Conservation (phyloP, 2,888 invertebrate genomes). For the Pristionchus exspectatus region DNA sequence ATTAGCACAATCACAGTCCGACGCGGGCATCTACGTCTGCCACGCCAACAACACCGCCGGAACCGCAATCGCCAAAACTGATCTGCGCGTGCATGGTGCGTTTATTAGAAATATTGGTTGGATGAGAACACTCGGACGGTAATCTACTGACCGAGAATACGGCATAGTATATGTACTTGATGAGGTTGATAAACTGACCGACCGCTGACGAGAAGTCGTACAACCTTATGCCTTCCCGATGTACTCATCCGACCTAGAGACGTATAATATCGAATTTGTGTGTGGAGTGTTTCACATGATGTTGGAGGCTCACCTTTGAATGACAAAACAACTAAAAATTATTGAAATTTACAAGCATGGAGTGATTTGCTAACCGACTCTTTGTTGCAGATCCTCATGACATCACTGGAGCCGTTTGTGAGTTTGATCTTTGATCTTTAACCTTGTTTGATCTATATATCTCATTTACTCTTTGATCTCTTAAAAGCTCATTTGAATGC, state of each 20-base stretch:
- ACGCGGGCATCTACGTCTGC: slow-evolving; percentile 65
- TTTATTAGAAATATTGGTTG: too few species aligned
- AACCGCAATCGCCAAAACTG: slow-evolving; percentile 57
- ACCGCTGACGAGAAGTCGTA: too few species aligned
- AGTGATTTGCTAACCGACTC: not conserved
- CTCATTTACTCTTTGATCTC: not conserved
- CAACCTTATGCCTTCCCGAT: too few species aligned
- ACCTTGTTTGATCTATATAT: not conserved
- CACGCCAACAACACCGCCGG: slow-evolving; percentile 62
- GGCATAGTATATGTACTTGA: too few species aligned
- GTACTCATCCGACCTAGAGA: too few species aligned
- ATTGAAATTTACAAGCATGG: not conserved
- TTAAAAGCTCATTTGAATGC: not conserved
- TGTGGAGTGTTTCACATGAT: not conserved
- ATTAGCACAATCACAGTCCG: not conserved
- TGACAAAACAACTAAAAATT: not conserved
- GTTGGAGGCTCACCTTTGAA: not conserved
- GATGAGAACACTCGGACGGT: too few species aligned
- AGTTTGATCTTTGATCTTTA: slow-evolving; percentile 3
- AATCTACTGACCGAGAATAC: too few species aligned
- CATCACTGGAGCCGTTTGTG: not conserved
- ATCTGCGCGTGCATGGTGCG: slow-evolving; percentile 65
- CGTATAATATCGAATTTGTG: not conserved
- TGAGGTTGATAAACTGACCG: too few species aligned
- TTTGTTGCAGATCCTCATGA: slow-evolving; percentile 29